A percentile compares a stretch with the other conserved stretches of the same genome.
Conservation (phyloP, 2,888 invertebrate species). For the Masnerella sp. region DNA sequence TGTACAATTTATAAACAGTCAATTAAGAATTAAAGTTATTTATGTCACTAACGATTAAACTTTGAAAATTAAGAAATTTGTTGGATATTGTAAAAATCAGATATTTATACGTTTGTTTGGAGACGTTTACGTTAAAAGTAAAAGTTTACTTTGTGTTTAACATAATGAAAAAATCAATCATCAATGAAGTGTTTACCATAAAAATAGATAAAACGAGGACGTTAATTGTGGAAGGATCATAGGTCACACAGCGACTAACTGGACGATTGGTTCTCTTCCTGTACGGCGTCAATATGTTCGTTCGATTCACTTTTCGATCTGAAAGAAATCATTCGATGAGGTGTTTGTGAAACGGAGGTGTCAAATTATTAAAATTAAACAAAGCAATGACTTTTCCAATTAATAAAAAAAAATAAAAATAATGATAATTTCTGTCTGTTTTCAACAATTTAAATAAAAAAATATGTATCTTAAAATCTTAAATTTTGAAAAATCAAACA, state of each 20-base stretch:
- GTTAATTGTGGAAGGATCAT: slow-evolving; percentile 39
- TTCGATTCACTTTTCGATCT: slow-evolving; percentile 76
- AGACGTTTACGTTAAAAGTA: slow-evolving; percentile 10
- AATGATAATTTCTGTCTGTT: no score
- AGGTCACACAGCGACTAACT: slow-evolving; percentile 61
- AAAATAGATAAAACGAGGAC: slow-evolving; percentile 48
- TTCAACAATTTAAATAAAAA: no score
- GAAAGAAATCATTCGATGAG: slow-evolving; percentile 74
- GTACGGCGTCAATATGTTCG: slow-evolving; percentile 71
- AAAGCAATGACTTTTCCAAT: slow-evolving; percentile 14
- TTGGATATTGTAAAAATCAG: no score
- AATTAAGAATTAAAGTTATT: no score
- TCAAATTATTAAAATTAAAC: slow-evolving; percentile 38
- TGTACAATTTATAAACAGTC: no score
- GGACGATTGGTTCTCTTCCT: slow-evolving; percentile 73
- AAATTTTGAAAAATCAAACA: no score
- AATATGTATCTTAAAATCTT: no score
- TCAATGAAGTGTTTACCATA: slow-evolving; percentile 30
- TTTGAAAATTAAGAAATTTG: no score
- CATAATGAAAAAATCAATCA: slow-evolving; percentile 23
- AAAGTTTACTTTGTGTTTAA: slow-evolving; percentile 6
- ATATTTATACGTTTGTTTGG: background rate
- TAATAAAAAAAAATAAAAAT: background rate
- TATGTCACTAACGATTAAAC: no score
- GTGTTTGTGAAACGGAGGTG: slow-evolving; percentile 35